Percentiles rank a stretch among this genome's conserved stretches.
Evolutionary conservation across 2,888 invertebrate genomes (phyloP).

Genomic region (Trachelus iudaicus): DNA sequence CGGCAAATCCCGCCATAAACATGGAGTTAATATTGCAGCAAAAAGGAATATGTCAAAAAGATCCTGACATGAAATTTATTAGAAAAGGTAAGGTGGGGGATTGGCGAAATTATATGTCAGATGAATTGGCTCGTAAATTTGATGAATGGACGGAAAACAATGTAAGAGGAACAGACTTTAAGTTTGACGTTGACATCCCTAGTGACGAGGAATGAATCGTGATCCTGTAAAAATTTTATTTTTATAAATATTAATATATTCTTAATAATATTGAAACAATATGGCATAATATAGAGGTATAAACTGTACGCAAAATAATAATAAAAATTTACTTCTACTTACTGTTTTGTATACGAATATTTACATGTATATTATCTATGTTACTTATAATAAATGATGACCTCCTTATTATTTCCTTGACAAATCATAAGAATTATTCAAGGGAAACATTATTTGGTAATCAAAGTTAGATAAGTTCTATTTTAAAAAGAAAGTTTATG

Average conservation of each 20-base stretch:
- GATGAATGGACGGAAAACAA: conserved; percentile 78
- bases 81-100: conserved; percentile 84
- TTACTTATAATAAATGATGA: background rate
- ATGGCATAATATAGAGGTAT: background rate
- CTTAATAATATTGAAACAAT: background rate
- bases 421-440: background rate
- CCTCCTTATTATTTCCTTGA: background rate
- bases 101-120: conserved; percentile 82
- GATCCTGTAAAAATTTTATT: background rate
- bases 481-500: background rate
- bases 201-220: conserved; percentile 11
- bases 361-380: background rate
- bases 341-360: background rate
- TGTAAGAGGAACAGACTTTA: conserved; percentile 72
- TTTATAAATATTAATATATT: background rate
- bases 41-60: conserved; percentile 67
- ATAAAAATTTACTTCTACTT: background rate
- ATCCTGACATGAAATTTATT: conserved; percentile 73
- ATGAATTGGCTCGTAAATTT: conserved; percentile 77
- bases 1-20: conserved; percentile 82
- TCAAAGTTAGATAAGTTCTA: background rate
- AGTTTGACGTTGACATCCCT: conserved; percentile 66
- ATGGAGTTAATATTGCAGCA: conserved; percentile 73
- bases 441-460: background rate
- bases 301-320: background rate